Evolutionary conservation across 2,888 invertebrate species (phyloP).

Genomic region (Hemistola chrysoprasaria): DNA sequence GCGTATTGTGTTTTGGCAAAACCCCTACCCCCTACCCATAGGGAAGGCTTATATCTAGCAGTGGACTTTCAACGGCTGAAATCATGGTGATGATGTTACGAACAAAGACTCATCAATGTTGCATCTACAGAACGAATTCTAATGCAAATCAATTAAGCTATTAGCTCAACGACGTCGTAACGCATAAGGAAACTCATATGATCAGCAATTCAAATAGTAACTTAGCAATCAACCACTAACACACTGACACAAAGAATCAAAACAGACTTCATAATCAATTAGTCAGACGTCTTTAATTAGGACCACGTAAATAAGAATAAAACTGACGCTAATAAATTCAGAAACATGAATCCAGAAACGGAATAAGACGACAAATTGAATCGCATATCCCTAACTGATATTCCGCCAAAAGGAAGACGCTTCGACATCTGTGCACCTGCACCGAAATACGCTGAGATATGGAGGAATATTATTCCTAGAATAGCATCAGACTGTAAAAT

Average conservation of each 20-base stretch:
- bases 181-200: slow-evolving; percentile 24
- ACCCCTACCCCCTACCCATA: no score
- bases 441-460: slow-evolving; percentile 70
- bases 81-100: no score
- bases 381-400: slow-evolving; percentile 26
- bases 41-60: no score
- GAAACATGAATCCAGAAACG: slow-evolving; percentile 52
- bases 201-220: slow-evolving; percentile 28
- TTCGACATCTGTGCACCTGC: slow-evolving; percentile 79
- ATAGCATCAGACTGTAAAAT: slow-evolving; percentile 81
- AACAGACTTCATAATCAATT: slow-evolving; percentile 60
- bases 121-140: background rate
- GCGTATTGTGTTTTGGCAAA: no score
- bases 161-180: slow-evolving; percentile 3
- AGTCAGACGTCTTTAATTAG: slow-evolving; percentile 66
- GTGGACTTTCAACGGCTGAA: no score
- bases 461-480: slow-evolving; percentile 77
- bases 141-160: slow-evolving; percentile 2
- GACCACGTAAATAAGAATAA: slow-evolving; percentile 42
- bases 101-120: no score
- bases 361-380: slow-evolving; percentile 66
- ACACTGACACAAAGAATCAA: slow-evolving; percentile 57
- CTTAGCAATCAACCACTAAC: slow-evolving; percentile 37
- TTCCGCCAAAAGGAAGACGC: slow-evolving; percentile 53
- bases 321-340: slow-evolving; percentile 61